phyloP scores from a whole-genome alignment of 2,113 vertebrate species.

The Scomber colias region DNA sequence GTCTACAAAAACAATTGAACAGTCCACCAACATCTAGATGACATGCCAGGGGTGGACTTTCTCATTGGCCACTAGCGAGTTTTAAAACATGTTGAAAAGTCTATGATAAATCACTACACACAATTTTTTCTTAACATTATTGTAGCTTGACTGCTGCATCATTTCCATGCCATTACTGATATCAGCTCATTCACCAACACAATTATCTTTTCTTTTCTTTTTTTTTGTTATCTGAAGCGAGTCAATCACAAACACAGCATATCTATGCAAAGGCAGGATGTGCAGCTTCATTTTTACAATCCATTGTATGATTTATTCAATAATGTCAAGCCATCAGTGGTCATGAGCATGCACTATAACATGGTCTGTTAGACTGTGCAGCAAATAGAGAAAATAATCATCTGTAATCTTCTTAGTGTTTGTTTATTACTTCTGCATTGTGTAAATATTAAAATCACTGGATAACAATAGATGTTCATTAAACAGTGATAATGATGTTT shows the following conservation, averaged over 20 bases:
- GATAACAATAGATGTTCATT: constrained; percentile 78
- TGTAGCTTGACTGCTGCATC: neutral
- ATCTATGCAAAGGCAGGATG: constrained; percentile 4
- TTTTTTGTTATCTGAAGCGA: constrained; percentile 22
- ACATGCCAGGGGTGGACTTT: constrained; percentile 4
- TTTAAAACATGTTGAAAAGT: constrained; percentile 12
- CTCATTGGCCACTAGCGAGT: neutral
- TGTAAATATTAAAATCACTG: constrained; percentile 71
- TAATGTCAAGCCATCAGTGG: constrained; percentile 38
- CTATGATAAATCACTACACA: constrained; percentile 2
- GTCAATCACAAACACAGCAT: constrained; percentile 23
- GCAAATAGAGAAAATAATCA: constrained; percentile 63
- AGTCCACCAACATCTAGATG: constrained; percentile 32
- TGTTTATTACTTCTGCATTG: constrained; percentile 72
- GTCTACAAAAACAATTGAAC: constrained; percentile 12
- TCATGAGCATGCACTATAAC: constrained; percentile 23
- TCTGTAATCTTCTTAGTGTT: constrained; percentile 75
- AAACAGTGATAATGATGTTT: constrained; percentile 83
- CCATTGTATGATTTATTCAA: constrained; percentile 45
- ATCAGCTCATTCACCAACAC: constrained; percentile 26
- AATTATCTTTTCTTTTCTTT: neutral
- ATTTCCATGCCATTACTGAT: neutral
- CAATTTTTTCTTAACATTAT: constrained; percentile 11
- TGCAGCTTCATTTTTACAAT: constrained; percentile 44
- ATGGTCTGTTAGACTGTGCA: constrained; percentile 39